A percentile compares a stretch with the other conserved stretches of the same genome.
phyloP scores from a whole-genome alignment of 2,113 vertebrate genomes.

The Mastomys natalensis region DNA sequence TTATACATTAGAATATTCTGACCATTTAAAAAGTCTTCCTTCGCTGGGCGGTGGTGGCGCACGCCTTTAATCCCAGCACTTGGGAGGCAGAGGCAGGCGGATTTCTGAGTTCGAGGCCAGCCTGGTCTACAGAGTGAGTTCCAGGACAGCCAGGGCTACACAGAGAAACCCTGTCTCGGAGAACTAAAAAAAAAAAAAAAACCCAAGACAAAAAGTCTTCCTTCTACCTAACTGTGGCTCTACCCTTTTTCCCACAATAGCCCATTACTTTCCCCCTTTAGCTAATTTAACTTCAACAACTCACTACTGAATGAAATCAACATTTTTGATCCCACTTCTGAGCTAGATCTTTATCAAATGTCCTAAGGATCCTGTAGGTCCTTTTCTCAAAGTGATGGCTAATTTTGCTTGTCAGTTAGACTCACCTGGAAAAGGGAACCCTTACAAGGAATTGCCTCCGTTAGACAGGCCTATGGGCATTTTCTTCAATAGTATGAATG shows the following conservation, averaged over 20 bases:
- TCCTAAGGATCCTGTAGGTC: constrained; percentile 55
- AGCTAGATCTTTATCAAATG: constrained; percentile 54
- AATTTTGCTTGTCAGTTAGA: neutral
- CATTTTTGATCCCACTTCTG: neutral
- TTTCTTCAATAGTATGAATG: neutral
- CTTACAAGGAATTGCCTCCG: neutral
- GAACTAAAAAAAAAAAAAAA: too few relatives aligned
- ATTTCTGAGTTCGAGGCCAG: too few relatives aligned
- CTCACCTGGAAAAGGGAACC: too few relatives aligned
- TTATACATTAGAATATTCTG: neutral
- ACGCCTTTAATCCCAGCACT: too few relatives aligned
- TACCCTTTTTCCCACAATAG: neutral
- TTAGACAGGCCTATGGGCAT: neutral
- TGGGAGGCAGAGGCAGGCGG: too few relatives aligned
- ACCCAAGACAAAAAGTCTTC: neutral
- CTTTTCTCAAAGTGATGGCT: constrained; percentile 35
- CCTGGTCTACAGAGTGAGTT: too few relatives aligned
- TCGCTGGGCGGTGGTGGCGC: too few relatives aligned
- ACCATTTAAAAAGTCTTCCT: neutral
- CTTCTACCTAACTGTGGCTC: neutral
- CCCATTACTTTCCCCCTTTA: neutral
- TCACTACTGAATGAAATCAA: neutral
- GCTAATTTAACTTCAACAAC: neutral
- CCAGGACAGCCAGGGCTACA: too few relatives aligned
- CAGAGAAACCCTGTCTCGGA: too few relatives aligned